Conservation (phyloP, 1,140 invertebrate genomes). For the Drosophila suzukii region DNA sequence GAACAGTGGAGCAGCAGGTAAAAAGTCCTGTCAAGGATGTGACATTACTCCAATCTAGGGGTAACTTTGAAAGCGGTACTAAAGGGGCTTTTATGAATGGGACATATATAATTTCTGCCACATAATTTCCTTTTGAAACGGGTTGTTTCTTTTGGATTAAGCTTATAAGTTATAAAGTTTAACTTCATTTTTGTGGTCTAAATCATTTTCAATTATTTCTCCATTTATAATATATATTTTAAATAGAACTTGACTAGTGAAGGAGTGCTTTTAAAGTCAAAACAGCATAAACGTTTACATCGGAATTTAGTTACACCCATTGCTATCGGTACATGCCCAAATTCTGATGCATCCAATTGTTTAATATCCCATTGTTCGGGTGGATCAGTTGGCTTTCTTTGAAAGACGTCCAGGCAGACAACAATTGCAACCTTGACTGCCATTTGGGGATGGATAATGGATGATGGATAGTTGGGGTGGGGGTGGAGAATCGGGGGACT, state of each 20-base stretch:
- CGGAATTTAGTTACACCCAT: no score
- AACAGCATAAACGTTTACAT: no score
- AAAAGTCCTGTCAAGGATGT: neutral
- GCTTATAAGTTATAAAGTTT: no score
- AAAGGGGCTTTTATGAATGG: neutral
- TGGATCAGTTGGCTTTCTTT: constrained; percentile 5
- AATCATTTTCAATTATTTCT: no score
- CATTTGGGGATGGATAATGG: constrained; percentile 39
- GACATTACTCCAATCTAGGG: no score
- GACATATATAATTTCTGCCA: no score
- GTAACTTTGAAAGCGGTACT: neutral
- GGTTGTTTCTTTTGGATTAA: no score
- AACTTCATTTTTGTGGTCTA: no score
- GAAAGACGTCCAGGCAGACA: constrained; percentile 35
- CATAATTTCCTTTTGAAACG: no score
- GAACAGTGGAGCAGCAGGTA: constrained; percentile 32
- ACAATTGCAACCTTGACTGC: constrained; percentile 77
- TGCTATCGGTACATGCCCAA: neutral
- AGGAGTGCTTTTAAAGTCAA: no score
- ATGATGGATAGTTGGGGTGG: constrained; percentile 28
- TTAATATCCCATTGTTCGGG: constrained; percentile 15
- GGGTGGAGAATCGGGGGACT: constrained; percentile 6
- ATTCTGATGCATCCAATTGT: constrained; percentile 1
- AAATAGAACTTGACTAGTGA: no score
- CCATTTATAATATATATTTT: no score